phyloP scores from a whole-genome alignment of 2,113 vertebrate genomes.

The Sylvilagus bachmani region DNA sequence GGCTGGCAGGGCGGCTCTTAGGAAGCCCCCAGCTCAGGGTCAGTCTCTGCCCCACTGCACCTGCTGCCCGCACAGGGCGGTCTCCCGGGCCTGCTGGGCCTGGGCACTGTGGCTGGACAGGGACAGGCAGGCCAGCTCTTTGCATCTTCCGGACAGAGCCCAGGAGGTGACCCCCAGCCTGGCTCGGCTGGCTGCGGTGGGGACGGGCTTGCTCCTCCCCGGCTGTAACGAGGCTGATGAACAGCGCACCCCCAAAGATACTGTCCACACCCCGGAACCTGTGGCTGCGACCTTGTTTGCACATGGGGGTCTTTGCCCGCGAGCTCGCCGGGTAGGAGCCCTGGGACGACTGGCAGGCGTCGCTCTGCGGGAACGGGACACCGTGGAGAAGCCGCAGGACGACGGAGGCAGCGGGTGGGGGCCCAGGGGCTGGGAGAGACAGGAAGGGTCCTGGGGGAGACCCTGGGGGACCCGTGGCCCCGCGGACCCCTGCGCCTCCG shows the following conservation, averaged over 20 bases:
- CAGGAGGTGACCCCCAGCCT: background rate
- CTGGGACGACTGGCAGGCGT: background rate
- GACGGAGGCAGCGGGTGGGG: rapidly evolving
- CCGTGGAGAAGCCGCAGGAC: background rate
- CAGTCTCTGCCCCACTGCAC: background rate
- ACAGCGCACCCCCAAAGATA: background rate
- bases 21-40: background rate
- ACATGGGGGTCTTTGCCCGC: background rate
- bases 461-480: rapidly evolving
- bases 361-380: too few species aligned
- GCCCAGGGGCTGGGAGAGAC: background rate
- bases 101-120: rapidly evolving
- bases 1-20: background rate
- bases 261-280: background rate
- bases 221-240: background rate
- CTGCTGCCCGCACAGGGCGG: rapidly evolving
- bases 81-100: background rate
- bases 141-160: background rate
- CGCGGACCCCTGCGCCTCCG: background rate
- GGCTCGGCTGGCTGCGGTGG: background rate
- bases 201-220: background rate
- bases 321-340: too few species aligned
- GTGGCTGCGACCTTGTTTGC: background rate
- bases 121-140: background rate
- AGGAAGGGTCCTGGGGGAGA: background rate